phyloP scores from a whole-genome alignment of 1,140 invertebrate genomes.

The Drosophila eugracilis region DNA sequence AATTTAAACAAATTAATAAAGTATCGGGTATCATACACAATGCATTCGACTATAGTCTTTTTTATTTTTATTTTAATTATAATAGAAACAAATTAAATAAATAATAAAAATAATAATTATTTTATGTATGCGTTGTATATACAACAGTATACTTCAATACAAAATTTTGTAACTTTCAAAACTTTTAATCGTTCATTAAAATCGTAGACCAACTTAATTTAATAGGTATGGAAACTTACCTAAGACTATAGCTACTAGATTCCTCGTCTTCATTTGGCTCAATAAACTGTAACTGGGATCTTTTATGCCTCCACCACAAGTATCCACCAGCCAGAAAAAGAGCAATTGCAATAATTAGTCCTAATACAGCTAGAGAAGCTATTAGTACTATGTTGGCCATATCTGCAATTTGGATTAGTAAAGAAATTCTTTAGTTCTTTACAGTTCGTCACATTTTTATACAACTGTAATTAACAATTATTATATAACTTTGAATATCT shows the following conservation, averaged over 20 bases:
- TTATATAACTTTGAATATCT: slow-evolving; percentile 12
- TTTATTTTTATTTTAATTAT: too few species aligned
- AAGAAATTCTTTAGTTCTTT: too few species aligned
- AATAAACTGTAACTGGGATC: slow-evolving; percentile 83
- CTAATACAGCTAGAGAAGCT: slow-evolving; percentile 76
- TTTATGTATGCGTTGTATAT: too few species aligned
- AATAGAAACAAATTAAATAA: too few species aligned
- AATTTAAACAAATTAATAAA: too few species aligned
- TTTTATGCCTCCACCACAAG: slow-evolving; percentile 84
- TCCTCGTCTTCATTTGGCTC: slow-evolving; percentile 84
- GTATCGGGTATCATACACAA: too few species aligned
- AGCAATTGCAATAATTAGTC: slow-evolving; percentile 77
- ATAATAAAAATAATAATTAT: too few species aligned
- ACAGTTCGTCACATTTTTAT: background rate
- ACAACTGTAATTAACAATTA: background rate
- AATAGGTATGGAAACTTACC: too few species aligned
- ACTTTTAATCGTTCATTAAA: too few species aligned
- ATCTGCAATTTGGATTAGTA: slow-evolving; percentile 39
- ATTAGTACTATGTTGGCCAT: slow-evolving; percentile 82
- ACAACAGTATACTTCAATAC: too few species aligned
- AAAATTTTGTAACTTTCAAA: too few species aligned
- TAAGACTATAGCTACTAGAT: slow-evolving; percentile 80
- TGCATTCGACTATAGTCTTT: too few species aligned
- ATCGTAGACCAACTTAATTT: background rate
- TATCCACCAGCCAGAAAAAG: slow-evolving; percentile 84